Evolutionary conservation across 2,888 invertebrate species (phyloP), one percentile per base, ranked within the genome.

Genomic region (Gisinianus flammeolus): DNA sequence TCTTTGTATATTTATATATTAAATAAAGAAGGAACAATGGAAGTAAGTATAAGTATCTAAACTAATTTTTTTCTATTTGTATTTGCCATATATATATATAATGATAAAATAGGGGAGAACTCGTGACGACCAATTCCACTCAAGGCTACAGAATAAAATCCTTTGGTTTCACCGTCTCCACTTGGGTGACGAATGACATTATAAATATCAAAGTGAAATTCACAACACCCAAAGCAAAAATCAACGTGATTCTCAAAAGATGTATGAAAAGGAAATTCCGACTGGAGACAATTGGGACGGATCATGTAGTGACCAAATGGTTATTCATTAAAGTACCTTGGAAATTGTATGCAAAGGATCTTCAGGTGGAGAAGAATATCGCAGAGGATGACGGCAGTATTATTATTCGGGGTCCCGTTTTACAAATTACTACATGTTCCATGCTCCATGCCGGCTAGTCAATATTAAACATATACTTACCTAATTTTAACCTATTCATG

Each of bases 361-460:
- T 77, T 24, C n/a, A 66, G 26, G 35, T 77, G 19, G 71, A 67
- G 54, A 77, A 52, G 31, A 77, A 77, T 62, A 30, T n/a, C n/a
- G 77, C 72, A 52, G 77, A 77, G 54, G 77, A 77, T 35, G 77
- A 77, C 67, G 77, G 71, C 77, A 77, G 77, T 71, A 77, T 77
- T 67, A 77, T 77, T 26, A 66, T 77, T 19, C 56, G 67, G 6
- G 77, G 77, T 6, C 77, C 77, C 6, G 54, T 66, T 10, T 22
- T 77, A 6, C 26, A 5, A 19, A 28, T 33, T 19, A 72, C 69
- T 12, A 33, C 54, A n/a, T 77, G 72, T 67, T 30, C 56, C 28
- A 2, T 74, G 62, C 16, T 58, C 8, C 44, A 44, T 19, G 44
- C 16, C 12, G 19, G 44, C 44, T 44, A 44, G 19, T 8, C 5